Evolutionary conservation across 2,113 vertebrate species (phyloP).

Genomic region (Bungarus multicinctus): DNA sequence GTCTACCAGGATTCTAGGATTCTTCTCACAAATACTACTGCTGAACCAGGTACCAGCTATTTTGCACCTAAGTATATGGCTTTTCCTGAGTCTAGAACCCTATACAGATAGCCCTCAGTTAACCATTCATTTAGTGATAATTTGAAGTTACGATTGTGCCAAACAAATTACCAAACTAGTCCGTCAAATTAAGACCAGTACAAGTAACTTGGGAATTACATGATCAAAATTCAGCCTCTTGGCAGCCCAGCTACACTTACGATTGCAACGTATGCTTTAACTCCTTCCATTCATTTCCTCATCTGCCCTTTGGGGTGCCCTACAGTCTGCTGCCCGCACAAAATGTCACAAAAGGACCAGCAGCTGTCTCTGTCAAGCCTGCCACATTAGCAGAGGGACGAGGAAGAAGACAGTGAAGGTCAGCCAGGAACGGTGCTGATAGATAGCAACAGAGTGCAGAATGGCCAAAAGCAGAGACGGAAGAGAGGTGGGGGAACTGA

Average conservation of each 20-base stretch:
- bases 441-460: not conserved
- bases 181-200: not conserved
- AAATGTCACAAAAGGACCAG: not conserved
- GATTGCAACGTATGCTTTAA: not conserved
- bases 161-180: not conserved
- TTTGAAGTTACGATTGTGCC: not conserved
- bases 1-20: not conserved
- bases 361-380: not conserved
- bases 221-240: not conserved
- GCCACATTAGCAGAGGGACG: not conserved
- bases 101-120: not conserved
- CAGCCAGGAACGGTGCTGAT: not conserved
- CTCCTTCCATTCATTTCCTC: not conserved
- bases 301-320: not conserved
- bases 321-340: not conserved
- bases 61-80: not conserved
- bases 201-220: not conserved
- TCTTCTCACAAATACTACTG: not conserved
- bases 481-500: not conserved
- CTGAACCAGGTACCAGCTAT: not conserved
- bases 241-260: not conserved
- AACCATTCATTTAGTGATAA: not conserved
- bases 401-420: not conserved
- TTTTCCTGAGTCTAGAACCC: not conserved
- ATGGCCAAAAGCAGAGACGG: not conserved